phyloP scores from a whole-genome alignment of 2,888 invertebrate genomes.

The Clivina fossor region DNA sequence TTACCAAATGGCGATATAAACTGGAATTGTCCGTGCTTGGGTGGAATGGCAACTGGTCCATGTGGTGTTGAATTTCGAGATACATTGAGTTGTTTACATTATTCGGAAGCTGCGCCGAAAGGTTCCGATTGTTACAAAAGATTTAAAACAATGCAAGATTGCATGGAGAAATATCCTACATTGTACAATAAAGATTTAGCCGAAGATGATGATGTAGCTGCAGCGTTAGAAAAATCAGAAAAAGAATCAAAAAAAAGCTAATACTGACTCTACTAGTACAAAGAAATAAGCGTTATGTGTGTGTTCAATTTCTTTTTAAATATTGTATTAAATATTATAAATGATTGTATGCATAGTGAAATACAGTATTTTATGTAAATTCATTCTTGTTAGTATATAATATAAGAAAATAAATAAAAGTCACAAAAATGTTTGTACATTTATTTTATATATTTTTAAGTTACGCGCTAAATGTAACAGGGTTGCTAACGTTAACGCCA shows the following conservation, averaged over 20 bases:
- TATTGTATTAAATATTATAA: no score
- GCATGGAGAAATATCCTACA: constrained; percentile 84
- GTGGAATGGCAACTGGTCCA: constrained; percentile 97
- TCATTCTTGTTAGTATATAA: no score
- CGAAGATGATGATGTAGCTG: constrained; percentile 60
- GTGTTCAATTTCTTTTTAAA: no score
- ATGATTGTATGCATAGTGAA: no score
- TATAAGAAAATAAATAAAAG: no score
- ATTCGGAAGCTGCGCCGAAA: constrained; percentile 85
- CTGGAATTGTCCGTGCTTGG: constrained; percentile 96
- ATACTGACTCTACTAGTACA: no score
- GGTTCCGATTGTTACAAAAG: constrained; percentile 91
- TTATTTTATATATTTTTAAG: no score
- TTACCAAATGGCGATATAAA: constrained; percentile 87
- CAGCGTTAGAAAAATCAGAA: constrained; percentile 42
- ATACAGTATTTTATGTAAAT: no score
- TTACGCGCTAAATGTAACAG: no score
- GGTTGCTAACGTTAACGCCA: no score
- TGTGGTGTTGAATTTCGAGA: constrained; percentile 92
- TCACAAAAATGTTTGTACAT: no score
- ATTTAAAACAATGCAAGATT: constrained; percentile 88
- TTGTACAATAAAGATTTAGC: constrained; percentile 77
- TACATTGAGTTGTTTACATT: constrained; percentile 94
- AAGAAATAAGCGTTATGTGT: no score
- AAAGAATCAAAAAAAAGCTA: constrained; percentile 16